phyloP scores from a whole-genome alignment of 2,888 invertebrate species.

The Meganola albula region DNA sequence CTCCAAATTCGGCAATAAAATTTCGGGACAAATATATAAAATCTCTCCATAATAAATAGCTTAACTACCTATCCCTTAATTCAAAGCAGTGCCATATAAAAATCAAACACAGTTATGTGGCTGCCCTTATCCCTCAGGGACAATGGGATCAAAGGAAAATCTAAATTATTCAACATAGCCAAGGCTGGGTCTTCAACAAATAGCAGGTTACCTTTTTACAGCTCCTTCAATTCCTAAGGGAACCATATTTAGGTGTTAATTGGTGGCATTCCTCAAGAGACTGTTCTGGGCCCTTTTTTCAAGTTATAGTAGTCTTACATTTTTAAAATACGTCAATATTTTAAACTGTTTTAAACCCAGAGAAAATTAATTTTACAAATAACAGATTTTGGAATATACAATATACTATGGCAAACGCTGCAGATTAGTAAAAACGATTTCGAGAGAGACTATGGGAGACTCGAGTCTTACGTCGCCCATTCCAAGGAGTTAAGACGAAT shows the following conservation, averaged over 20 bases:
- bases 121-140: conserved; percentile 31
- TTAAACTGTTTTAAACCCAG: too few relatives aligned
- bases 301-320: conserved; percentile 10
- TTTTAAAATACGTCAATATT: too few relatives aligned
- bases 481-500: too few relatives aligned
- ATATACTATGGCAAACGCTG: too few relatives aligned
- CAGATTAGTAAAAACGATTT: too few relatives aligned
- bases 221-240: conserved; percentile 30
- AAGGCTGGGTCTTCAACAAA: conserved; percentile 34
- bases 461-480: too few relatives aligned
- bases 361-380: too few relatives aligned
- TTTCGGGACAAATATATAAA: too few relatives aligned
- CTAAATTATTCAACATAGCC: conserved; percentile 40
- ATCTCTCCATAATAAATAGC: too few relatives aligned
- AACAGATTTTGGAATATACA: too few relatives aligned
- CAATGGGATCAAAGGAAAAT: conserved; percentile 40
- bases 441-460: too few relatives aligned
- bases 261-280: conserved; percentile 31
- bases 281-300: conserved; percentile 21
- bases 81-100: conserved; percentile 27
- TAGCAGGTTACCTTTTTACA: conserved; percentile 38
- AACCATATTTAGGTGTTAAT: conserved; percentile 37
- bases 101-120: conserved; percentile 35
- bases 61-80: conserved; percentile 11
- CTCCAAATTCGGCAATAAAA: too few relatives aligned